Evolutionary conservation across 2,797 vertebrate genomes (phyloP).

Genomic region (Lagorchestes hirsutus): DNA sequence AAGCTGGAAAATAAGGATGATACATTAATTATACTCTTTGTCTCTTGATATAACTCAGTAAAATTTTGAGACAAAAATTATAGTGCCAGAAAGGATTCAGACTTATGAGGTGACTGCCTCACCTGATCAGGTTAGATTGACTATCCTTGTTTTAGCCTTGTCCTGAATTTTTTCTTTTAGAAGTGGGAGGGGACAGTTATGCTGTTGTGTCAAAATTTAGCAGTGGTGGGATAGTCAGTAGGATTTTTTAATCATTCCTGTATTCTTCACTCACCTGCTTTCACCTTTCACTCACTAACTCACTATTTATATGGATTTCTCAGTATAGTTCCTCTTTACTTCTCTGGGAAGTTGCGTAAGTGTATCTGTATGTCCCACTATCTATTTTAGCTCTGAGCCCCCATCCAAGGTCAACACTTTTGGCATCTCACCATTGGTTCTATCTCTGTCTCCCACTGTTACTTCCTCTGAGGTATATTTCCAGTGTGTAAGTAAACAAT

Average conservation of each 20-base stretch:
- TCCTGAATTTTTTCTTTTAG: not conserved
- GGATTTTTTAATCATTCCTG: not conserved
- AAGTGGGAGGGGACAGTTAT: not conserved
- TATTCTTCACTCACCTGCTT: not conserved
- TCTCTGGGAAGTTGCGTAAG: not conserved
- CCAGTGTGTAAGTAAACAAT: not conserved
- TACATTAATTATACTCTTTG: not conserved
- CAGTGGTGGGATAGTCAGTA: not conserved
- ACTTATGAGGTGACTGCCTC: not conserved
- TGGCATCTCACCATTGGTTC: not conserved
- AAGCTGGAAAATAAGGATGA: not conserved
- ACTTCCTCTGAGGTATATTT: not conserved
- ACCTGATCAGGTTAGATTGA: not conserved
- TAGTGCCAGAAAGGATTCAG: not conserved
- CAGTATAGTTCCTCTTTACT: not conserved
- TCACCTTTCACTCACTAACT: not conserved
- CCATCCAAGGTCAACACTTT: not conserved
- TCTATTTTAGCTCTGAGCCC: not conserved
- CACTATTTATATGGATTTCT: not conserved
- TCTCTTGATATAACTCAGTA: conserved; percentile 35
- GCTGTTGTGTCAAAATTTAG: not conserved
- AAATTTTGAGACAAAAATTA: not conserved
- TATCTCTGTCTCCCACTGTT: not conserved
- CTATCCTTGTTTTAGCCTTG: not conserved
- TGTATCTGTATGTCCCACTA: not conserved